These are phyloP conservation scores for Pseudomugil gertrudae DNA, from an alignment of 2,797 vertebrate genomes.

Conservation along the genomic window DNA sequence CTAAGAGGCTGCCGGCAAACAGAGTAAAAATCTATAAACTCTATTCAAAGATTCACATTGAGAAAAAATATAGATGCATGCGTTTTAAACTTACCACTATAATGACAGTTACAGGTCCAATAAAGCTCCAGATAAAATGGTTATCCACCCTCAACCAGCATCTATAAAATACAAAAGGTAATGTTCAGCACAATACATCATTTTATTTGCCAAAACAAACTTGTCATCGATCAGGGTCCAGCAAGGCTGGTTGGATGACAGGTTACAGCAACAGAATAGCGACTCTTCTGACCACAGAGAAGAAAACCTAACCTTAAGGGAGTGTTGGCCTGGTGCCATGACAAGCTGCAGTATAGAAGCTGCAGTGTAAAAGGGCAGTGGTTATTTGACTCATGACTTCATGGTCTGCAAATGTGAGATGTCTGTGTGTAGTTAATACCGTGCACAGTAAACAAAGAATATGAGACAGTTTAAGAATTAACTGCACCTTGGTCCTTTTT, in stretches of 20 bases:
- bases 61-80: slow-evolving; percentile 9
- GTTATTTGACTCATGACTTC: slow-evolving; percentile 66
- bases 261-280: slow-evolving; percentile 45
- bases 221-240: slow-evolving; percentile 63
- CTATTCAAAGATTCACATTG: slow-evolving; percentile 51
- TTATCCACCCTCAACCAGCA: slow-evolving; percentile 98
- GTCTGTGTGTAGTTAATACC: slow-evolving; percentile 36
- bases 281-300: slow-evolving; percentile 62
- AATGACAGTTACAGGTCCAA: slow-evolving; percentile 93
- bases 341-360: slow-evolving; percentile 53
- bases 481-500: slow-evolving; percentile 14
- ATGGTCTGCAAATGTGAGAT: slow-evolving; percentile 63
- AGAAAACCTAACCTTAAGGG: slow-evolving; percentile 64
- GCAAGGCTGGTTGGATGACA: slow-evolving; percentile 50
- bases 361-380: slow-evolving; percentile 51
- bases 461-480: slow-evolving; percentile 34
- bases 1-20: slow-evolving; percentile 47
- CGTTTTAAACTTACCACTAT: slow-evolving; percentile 88
- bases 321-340: slow-evolving; percentile 58
- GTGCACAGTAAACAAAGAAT: slow-evolving; percentile 49
- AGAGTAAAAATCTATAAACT: slow-evolving; percentile 62
- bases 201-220: slow-evolving; percentile 65
- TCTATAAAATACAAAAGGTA: slow-evolving; percentile 71
- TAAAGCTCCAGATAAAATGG: slow-evolving; percentile 99
- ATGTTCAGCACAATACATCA: slow-evolving; percentile 59